phyloP scores from a whole-genome alignment of 2,797 vertebrate genomes.

The Hafferia zeledoni region DNA sequence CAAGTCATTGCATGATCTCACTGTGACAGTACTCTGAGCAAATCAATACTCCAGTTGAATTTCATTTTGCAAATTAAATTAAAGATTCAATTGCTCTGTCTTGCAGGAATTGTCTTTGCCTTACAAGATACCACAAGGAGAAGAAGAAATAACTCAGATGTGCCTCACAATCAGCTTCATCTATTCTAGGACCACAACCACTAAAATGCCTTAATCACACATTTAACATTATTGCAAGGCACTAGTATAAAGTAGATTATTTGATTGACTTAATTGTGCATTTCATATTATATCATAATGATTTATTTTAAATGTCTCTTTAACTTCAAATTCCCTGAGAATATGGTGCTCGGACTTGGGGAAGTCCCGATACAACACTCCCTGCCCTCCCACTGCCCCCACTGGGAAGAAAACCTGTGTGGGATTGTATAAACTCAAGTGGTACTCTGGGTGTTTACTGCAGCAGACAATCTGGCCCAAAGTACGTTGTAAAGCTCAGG shows the following conservation, averaged over 20 bases:
- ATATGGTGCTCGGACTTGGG: neutral
- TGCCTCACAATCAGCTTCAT: neutral
- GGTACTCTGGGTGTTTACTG: constrained; percentile 27
- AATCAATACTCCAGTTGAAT: constrained; percentile 36
- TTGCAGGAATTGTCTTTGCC: constrained; percentile 5
- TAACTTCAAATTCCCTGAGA: neutral
- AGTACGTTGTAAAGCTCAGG: constrained; percentile 1
- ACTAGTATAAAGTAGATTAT: neutral
- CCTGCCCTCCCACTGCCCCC: neutral
- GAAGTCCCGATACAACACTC: neutral
- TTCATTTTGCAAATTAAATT: constrained; percentile 44
- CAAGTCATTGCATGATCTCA: constrained; percentile 1
- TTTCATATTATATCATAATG: neutral
- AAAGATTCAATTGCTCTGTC: neutral
- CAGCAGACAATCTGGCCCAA: neutral
- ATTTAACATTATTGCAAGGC: neutral
- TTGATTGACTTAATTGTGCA: neutral
- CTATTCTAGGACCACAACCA: neutral
- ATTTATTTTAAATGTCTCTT: neutral
- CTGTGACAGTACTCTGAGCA: neutral
- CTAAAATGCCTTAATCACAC: neutral
- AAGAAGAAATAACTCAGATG: neutral
- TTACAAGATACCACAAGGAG: neutral
- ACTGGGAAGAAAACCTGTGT: neutral
- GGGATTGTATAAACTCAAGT: neutral